Evolutionary conservation across 2,113 vertebrate genomes (phyloP).

Genomic region (Ovis canadensis): DNA sequence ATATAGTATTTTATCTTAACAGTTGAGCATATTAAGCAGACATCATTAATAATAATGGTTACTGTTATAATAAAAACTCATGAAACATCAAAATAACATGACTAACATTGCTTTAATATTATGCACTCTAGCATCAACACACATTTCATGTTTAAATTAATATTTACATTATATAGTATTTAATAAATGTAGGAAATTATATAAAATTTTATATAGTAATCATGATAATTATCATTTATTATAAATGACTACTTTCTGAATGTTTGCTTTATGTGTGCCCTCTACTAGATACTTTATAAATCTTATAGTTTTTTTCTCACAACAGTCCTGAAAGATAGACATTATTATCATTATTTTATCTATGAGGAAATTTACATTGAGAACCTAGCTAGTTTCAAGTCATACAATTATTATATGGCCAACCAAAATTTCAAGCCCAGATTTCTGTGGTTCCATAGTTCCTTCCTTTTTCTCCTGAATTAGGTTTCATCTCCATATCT

Average conservation of each 20-base stretch:
- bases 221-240: background rate
- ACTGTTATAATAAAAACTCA: background rate
- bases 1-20: background rate
- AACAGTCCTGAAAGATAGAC: background rate
- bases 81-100: constrained; percentile 12
- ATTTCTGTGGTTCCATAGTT: background rate
- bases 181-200: background rate
- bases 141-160: background rate
- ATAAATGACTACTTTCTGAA: background rate
- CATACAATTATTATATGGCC: background rate
- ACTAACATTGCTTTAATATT: background rate
- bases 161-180: background rate
- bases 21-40: background rate
- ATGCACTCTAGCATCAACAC: background rate
- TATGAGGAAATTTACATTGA: background rate
- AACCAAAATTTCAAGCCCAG: background rate
- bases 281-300: background rate
- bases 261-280: background rate
- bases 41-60: background rate
- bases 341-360: background rate
- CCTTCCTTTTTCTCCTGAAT: background rate
- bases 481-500: background rate
- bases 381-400: background rate
- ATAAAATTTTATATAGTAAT: background rate
- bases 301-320: background rate